phyloP scores from a whole-genome alignment of 2,113 vertebrate genomes.

The Scomber scombrus region DNA sequence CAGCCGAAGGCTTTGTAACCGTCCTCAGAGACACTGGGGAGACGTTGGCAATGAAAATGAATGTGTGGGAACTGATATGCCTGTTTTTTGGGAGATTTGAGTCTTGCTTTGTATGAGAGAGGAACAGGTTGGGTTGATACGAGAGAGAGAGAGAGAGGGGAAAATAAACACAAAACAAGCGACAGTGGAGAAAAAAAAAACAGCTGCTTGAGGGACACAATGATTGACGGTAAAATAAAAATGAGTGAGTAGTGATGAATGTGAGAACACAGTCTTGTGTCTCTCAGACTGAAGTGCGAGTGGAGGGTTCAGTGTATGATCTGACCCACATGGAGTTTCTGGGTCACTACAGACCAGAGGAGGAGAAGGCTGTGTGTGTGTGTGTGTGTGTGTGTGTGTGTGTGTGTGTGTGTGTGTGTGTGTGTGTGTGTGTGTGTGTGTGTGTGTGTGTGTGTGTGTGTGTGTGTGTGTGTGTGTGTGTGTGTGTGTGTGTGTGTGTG shows the following conservation, averaged over 20 bases:
- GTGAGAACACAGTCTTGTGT: neutral
- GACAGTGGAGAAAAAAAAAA: constrained; percentile 6
- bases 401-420: too few relatives aligned
- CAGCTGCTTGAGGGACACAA: constrained; percentile 7
- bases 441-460: constrained; percentile 3
- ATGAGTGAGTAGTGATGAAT: constrained; percentile 5
- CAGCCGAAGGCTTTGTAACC: neutral
- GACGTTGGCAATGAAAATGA: constrained; percentile 51
- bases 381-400: too few relatives aligned
- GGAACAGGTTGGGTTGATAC: constrained; percentile 10
- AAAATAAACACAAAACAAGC: constrained; percentile 27
- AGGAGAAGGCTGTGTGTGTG: constrained; percentile 6
- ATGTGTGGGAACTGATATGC: constrained; percentile 45
- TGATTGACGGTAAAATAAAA: constrained; percentile 5
- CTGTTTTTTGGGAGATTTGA: constrained; percentile 32
- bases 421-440: neutral
- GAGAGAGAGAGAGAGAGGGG: neutral
- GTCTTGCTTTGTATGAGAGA: constrained; percentile 38
- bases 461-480: too few relatives aligned
- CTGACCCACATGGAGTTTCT: constrained; percentile 75
- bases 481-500: neutral
- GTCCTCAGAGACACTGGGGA: constrained; percentile 21
- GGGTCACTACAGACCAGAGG: constrained; percentile 59
- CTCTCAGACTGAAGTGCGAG: constrained; percentile 10
- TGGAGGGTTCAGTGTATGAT: constrained; percentile 37